Base-by-base conservation (phyloP, 1,140 invertebrate species). In the Drosophila santomea region DNA sequence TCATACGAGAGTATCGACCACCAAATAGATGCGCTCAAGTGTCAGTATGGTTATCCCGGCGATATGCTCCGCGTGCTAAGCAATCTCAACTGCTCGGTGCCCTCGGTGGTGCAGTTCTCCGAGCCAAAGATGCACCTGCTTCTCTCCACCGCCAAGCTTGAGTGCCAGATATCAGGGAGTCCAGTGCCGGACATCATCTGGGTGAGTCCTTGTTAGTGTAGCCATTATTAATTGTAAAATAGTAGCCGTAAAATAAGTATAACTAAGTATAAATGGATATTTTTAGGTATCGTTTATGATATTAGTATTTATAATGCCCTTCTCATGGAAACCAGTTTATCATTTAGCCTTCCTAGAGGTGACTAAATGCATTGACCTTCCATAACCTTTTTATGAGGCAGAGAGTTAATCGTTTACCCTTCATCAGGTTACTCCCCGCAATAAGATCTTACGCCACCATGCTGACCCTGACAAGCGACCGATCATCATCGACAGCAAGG, bases 101-200 rank as follows among this genome's bases (percentile, higher is more conserved):
- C 96, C 3, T 82, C 91, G 7, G 92, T 96, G 1, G 76, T 94
- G 1, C 92, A 93, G 20, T 94, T 93, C 8, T 95, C 94, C 6
- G 94, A 94, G 14, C 93, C 94, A 2, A 94, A 93, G 41, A 93
- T 95, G 64, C 94, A 96, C 80, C 86, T 94, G 54, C 91, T 97
- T 6, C 93, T 94, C 77, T 93, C 93, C 6, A 93, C 95, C 35
- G 97, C 96, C 2, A 85, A 96, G 39, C 93, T 98, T 10, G 95
- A 96, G 83, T 98, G 97, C 92, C 95, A 95, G 60, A 96, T 96
- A 78, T 93, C 93, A 32, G 97, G 96, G 8, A 96, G 96, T 88
- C 97, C 97, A 1, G 86, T 93, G 32, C 97, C 97, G 4, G 96
- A 95, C 15, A 94, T 98, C 11, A 96, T 96, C 4, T 98, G 97